Evolutionary conservation across 2,888 invertebrate species (phyloP).

Genomic region (Synanthedon myopaeformis): DNA sequence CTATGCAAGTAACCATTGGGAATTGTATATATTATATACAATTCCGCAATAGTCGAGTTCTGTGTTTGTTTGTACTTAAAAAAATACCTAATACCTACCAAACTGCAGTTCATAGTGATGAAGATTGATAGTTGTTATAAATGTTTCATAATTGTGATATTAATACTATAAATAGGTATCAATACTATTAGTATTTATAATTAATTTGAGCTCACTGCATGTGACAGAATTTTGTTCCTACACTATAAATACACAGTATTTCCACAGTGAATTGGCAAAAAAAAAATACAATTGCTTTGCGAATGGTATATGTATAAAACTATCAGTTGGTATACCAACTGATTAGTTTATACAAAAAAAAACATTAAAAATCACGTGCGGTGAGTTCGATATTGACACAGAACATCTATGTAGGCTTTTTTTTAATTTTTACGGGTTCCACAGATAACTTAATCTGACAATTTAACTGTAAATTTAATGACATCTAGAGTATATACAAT

Average conservation of each 20-base stretch:
- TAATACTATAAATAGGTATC: conserved; percentile 14
- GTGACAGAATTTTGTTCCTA: not conserved
- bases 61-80: conserved; percentile 59
- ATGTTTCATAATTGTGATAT: conserved; percentile 47
- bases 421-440: conserved; percentile 37
- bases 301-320: too few relatives aligned
- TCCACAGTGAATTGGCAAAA: too few relatives aligned
- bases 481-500: not conserved
- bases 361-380: not conserved
- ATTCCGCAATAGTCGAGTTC: conserved; percentile 49
- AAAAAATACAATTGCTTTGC: too few relatives aligned
- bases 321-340: too few relatives aligned
- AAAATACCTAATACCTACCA: conserved; percentile 14
- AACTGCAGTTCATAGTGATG: conserved; percentile 20
- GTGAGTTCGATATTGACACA: not conserved
- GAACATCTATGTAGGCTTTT: not conserved
- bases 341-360: too few relatives aligned
- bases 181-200: not conserved
- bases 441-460: conserved; percentile 8
- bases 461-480: not conserved
- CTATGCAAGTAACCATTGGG: conserved; percentile 50
- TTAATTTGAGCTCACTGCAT: not conserved
- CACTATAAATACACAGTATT: too few relatives aligned
- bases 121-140: conserved; percentile 30
- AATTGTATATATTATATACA: conserved; percentile 18